phyloP scores from a whole-genome alignment of 2,797 vertebrate species.

The Pseudochaenichthys georgianus region DNA sequence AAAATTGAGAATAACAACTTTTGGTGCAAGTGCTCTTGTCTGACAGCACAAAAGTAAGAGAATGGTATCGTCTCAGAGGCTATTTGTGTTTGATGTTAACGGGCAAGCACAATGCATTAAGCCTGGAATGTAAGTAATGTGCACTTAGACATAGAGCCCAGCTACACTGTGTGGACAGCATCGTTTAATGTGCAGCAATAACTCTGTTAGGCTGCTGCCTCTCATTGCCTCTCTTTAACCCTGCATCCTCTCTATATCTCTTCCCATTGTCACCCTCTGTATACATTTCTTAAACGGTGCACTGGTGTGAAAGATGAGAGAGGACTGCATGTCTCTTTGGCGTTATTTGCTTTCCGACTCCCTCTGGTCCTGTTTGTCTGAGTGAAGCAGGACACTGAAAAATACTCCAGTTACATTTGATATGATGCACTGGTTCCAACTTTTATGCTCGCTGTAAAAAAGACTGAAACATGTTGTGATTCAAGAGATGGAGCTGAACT shows the following conservation, averaged over 20 bases:
- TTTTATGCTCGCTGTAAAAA: slow-evolving; percentile 43
- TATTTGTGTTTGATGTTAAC: slow-evolving; percentile 76
- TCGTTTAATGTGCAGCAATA: slow-evolving; percentile 74
- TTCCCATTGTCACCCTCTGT: slow-evolving; percentile 57
- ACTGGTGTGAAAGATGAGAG: slow-evolving; percentile 59
- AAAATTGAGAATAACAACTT: slow-evolving; percentile 43
- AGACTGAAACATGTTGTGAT: slow-evolving; percentile 43
- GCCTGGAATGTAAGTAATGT: slow-evolving; percentile 79
- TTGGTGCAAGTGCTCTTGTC: slow-evolving; percentile 29
- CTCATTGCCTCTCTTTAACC: slow-evolving; percentile 53
- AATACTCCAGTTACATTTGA: slow-evolving; percentile 54
- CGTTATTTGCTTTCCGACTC: slow-evolving; percentile 58
- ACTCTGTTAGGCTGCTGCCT: slow-evolving; percentile 64
- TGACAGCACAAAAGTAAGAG: slow-evolving; percentile 39
- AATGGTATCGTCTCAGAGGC: slow-evolving; percentile 52
- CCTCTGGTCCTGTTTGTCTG: slow-evolving; percentile 51
- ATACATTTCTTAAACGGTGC: slow-evolving; percentile 60
- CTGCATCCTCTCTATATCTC: slow-evolving; percentile 40
- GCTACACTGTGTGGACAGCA: slow-evolving; percentile 62
- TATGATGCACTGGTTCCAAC: slow-evolving; percentile 39
- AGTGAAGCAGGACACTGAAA: slow-evolving; percentile 39
- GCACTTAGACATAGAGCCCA: slow-evolving; percentile 73
- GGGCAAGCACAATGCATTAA: slow-evolving; percentile 75
- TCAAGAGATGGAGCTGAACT: slow-evolving; percentile 56
- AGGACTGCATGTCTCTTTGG: slow-evolving; percentile 52